A percentile compares a stretch with the other conserved stretches of the same genome.
These are phyloP conservation scores for Hypomecis punctinalis DNA, from an alignment of 2,888 invertebrate species.

Conservation along the genomic window DNA sequence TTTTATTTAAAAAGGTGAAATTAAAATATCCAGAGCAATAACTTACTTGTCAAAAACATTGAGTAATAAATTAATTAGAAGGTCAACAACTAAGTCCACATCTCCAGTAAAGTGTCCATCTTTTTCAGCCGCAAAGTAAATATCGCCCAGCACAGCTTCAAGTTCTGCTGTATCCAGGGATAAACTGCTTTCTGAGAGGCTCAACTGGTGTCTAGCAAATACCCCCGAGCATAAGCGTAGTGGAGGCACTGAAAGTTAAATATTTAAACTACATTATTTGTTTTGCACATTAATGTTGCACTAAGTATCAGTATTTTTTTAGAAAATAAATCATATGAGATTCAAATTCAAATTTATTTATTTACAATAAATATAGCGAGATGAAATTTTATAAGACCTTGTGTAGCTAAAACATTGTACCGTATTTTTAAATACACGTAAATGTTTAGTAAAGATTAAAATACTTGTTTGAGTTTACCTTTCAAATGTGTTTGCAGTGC, in stretches of 20 bases:
- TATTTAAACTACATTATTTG: background rate
- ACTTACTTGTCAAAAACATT: constrained; percentile 88
- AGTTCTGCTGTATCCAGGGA: constrained; percentile 88
- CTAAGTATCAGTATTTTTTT: no score
- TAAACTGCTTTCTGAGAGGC: constrained; percentile 88
- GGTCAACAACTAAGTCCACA: constrained; percentile 86
- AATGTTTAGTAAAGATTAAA: no score
- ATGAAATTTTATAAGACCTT: no score
- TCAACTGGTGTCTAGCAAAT: constrained; percentile 89
- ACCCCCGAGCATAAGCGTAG: constrained; percentile 87
- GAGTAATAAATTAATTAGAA: constrained; percentile 87
- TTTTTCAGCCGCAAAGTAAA: constrained; percentile 90
- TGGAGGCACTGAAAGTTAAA: constrained; percentile 66
- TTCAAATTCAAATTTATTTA: no score
- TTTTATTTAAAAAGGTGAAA: no score
- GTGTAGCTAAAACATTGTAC: no score
- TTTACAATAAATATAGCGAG: no score
- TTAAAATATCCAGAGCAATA: background rate
- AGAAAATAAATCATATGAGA: no score
- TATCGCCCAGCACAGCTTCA: constrained; percentile 89
- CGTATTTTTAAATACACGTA: no score
- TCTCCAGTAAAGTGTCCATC: constrained; percentile 86
- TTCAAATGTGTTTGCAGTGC: constrained; percentile 80
- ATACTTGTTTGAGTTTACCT: constrained; percentile 72
- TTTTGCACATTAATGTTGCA: no score